Conservation (phyloP, 1,140 invertebrate genomes). For the Alviniconcha marisindica region DNA sequence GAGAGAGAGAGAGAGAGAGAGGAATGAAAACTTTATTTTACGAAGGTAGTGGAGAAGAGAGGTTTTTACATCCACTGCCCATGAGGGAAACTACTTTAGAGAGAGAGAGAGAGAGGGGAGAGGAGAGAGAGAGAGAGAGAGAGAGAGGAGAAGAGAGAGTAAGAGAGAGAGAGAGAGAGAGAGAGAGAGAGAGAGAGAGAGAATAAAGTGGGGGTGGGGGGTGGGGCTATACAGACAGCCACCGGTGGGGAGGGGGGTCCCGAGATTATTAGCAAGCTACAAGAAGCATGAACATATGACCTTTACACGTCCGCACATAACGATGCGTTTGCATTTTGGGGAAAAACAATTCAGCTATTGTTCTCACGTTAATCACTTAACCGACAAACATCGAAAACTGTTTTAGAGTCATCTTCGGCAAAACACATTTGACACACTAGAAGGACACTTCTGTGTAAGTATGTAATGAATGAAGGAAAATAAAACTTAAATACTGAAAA, state of each 20-base stretch:
- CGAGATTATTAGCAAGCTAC: background rate
- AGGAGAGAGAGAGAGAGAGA: slow-evolving; percentile 7
- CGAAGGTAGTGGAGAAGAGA: too few species aligned
- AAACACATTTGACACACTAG: too few species aligned
- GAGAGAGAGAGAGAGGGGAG: background rate
- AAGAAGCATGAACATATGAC: background rate
- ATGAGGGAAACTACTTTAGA: too few species aligned
- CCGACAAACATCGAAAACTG: too few species aligned
- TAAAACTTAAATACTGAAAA: too few species aligned
- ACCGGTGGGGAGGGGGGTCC: background rate
- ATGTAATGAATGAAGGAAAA: too few species aligned
- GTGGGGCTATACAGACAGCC: too few species aligned
- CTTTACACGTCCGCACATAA: background rate
- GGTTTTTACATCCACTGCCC: too few species aligned
- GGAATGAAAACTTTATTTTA: background rate
- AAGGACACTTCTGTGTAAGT: too few species aligned
- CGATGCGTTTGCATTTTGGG: background rate
- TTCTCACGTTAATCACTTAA: too few species aligned
- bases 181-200: background rate
- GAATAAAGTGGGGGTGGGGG: too few species aligned
- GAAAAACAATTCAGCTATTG: background rate
- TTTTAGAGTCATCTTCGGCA: too few species aligned
- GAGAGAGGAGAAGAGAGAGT: background rate
- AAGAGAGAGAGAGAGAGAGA: background rate
- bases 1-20: background rate